Percentiles rank a stretch among this genome's conserved stretches.
These are phyloP conservation scores for Momotus momota DNA, from an alignment of 2,797 vertebrate species.

Conservation along the genomic window DNA sequence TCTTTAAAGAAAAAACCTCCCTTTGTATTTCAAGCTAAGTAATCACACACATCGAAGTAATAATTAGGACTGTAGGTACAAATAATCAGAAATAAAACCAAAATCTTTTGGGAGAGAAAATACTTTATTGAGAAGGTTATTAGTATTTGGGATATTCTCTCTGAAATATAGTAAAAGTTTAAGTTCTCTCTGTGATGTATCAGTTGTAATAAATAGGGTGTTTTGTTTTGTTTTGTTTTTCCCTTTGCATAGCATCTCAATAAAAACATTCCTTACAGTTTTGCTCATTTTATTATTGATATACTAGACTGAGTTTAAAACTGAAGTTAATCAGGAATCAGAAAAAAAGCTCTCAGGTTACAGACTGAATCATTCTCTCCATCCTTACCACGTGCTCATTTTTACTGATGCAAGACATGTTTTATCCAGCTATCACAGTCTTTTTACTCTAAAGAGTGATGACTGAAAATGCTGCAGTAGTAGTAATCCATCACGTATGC, in stretches of 20 bases:
- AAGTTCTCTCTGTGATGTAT: background rate
- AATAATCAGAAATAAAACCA: background rate
- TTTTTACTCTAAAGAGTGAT: conserved; percentile 72
- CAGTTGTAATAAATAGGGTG: background rate
- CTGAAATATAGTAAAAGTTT: background rate
- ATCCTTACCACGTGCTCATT: conserved; percentile 31
- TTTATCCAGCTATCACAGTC: conserved; percentile 50
- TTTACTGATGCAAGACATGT: conserved; percentile 70
- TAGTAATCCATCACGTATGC: conserved; percentile 71
- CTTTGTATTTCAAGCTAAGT: background rate
- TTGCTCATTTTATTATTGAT: background rate
- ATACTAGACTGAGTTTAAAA: background rate
- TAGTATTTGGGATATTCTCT: background rate
- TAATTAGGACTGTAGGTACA: background rate
- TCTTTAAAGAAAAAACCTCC: background rate
- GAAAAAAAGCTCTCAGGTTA: conserved; percentile 22
- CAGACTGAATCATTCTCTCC: background rate
- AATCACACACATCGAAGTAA: background rate
- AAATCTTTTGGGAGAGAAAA: background rate
- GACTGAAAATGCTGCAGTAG: conserved; percentile 28
- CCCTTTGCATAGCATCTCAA: background rate
- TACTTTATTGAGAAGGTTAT: background rate
- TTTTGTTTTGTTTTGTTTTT: accelerated
- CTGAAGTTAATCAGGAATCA: conserved; percentile 9
- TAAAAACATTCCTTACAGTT: background rate